phyloP scores from a whole-genome alignment of 2,113 vertebrate genomes.

The Eupsittula cactorum region DNA sequence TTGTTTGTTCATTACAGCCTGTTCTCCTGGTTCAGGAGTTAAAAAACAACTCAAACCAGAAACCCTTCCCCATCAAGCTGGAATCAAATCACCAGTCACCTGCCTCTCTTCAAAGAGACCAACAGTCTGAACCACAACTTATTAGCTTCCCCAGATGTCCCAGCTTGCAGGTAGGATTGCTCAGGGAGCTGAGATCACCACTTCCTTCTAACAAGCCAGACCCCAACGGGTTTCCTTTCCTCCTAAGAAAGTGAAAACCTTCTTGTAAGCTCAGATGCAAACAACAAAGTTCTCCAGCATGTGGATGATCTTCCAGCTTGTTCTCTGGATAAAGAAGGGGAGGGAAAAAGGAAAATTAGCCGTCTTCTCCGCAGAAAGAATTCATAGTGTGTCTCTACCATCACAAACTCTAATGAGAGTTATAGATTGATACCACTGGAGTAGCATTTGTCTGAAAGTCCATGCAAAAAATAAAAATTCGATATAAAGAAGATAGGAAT shows the following conservation, averaged over 20 bases:
- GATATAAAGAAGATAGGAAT: neutral
- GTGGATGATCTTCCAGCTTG: neutral
- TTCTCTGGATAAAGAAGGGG: neutral
- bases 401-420: neutral
- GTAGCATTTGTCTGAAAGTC: neutral
- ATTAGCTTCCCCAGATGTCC: neutral
- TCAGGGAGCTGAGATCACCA: neutral
- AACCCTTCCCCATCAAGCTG: neutral
- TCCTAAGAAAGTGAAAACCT: neutral
- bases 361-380: neutral
- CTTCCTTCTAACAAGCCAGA: neutral
- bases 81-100: neutral
- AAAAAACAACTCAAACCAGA: neutral
- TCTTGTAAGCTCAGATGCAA: neutral
- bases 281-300: neutral
- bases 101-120: neutral
- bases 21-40: conserved; percentile 8
- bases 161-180: neutral
- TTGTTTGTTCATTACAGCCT: neutral
- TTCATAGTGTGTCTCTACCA: neutral
- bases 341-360: neutral
- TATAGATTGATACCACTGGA: neutral
- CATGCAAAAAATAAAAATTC: neutral
- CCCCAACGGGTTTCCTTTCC: neutral
- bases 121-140: neutral